phyloP scores from a whole-genome alignment of 2,113 vertebrate species.

The Neogobius melanostomus region DNA sequence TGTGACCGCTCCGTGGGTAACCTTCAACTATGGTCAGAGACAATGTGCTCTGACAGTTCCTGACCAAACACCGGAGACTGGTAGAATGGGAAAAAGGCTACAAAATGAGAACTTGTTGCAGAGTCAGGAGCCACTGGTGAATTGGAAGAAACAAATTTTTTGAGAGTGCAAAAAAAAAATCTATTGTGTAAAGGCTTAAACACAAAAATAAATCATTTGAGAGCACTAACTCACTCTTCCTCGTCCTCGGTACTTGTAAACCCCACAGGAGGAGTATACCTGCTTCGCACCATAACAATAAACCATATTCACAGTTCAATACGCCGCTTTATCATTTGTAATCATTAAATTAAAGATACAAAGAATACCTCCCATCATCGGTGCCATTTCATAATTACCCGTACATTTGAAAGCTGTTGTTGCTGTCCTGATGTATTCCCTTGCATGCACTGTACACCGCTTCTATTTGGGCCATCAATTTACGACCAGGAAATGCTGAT shows the following conservation, averaged over 20 bases:
- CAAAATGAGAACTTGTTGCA: slow-evolving; percentile 4
- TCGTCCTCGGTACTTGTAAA: too few relatives aligned
- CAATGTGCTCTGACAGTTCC: slow-evolving; percentile 22
- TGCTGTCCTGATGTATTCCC: slow-evolving; percentile 10
- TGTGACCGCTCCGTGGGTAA: slow-evolving; percentile 29
- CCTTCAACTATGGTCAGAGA: slow-evolving; percentile 34
- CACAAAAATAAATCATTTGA: slow-evolving; percentile 25
- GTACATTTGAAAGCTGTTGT: background rate
- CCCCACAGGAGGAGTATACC: too few relatives aligned
- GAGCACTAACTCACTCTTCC: background rate
- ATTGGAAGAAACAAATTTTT: background rate
- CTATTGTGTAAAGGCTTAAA: background rate
- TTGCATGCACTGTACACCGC: slow-evolving; percentile 22
- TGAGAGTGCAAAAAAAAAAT: background rate
- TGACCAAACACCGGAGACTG: slow-evolving; percentile 2
- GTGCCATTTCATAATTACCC: slow-evolving; percentile 33
- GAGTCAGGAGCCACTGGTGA: background rate
- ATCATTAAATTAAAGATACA: slow-evolving; percentile 28
- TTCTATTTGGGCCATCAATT: slow-evolving; percentile 62
- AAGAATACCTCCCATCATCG: slow-evolving; percentile 13
- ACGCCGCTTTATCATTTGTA: slow-evolving; percentile 3
- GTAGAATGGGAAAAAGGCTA: slow-evolving; percentile 3
- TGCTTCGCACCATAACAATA: background rate
- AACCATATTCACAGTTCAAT: background rate
- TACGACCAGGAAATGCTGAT: slow-evolving; percentile 81